Evolutionary conservation across 2,797 vertebrate species (phyloP), one percentile per base, ranked within the genome.

Genomic region (Gila robusta): DNA sequence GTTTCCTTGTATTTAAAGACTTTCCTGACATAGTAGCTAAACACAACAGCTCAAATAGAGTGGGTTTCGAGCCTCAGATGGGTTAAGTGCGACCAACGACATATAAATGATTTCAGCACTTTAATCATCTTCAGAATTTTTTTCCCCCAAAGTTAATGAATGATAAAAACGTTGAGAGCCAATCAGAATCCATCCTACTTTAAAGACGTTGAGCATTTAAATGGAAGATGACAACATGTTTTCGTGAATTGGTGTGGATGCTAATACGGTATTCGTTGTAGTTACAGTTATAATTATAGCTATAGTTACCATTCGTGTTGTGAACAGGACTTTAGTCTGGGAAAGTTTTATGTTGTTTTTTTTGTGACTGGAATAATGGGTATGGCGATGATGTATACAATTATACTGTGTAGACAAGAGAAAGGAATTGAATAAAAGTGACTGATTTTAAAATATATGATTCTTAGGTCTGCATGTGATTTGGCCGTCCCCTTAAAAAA

Each of bases 1-100:
- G 74, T 70, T 78, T 87, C 67, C 80, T 71, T 67, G 44, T 73
- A 52, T 86, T 86, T 86, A 81, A 72, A 67, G 69, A 80, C 59
- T 66, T 84, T 47, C 70, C 54, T 56, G 80, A 81, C 62, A 32
- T 28, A 26, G 56, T 12, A 54, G 59, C 44, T 77, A 37, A 28
- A 69, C 74, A 67, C 83, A 84, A 67, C 83, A 56, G 62, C 44
- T 56, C 44, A 12, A 39, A 54, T 1, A 70, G 44, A 78, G 74
- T 67, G 47, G 26, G 2, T 74, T 83, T 74, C 2, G 16, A 83
- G 69, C 54, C 19, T 72, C n/a, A 12, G n/a, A 47, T 17, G 37
- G 8, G 4, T 32, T 37, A 5, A 47, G 28, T 21, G 62, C 3
- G 67, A 81, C 2, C 3, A 70, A 81, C 54, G 2, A 39, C 56